phyloP scores from a whole-genome alignment of 2,888 invertebrate species.

The Clostera curtula region DNA sequence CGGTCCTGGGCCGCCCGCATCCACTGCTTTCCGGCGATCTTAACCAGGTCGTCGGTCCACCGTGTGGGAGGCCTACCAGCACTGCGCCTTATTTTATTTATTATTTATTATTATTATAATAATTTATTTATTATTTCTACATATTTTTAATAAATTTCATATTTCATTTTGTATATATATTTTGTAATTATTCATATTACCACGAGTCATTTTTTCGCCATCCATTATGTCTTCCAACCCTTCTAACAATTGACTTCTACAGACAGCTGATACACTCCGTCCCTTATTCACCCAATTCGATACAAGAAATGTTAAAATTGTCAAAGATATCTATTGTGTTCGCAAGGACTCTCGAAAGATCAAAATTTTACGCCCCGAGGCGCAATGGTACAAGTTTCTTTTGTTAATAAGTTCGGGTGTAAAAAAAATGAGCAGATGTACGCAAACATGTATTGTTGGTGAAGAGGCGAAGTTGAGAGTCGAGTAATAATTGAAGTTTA shows the following conservation, averaged over 20 bases:
- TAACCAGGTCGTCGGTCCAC: too few relatives aligned
- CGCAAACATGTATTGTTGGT: slow-evolving; percentile 41
- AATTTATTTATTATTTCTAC: too few relatives aligned
- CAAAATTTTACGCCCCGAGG: slow-evolving; percentile 58
- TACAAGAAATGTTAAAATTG: slow-evolving; percentile 19
- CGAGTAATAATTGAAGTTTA: slow-evolving; percentile 56
- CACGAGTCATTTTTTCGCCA: too few relatives aligned
- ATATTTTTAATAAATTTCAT: too few relatives aligned
- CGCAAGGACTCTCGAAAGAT: slow-evolving; percentile 23
- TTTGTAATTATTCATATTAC: too few relatives aligned
- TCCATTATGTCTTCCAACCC: not conserved
- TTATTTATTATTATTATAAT: too few relatives aligned
- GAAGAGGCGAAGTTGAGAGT: slow-evolving; percentile 45
- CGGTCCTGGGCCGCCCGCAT: too few relatives aligned
- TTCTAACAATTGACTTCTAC: slow-evolving; percentile 3
- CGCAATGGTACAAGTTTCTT: slow-evolving; percentile 23
- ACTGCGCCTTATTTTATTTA: too few relatives aligned
- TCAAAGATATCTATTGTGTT: slow-evolving; percentile 13
- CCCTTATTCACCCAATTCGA: slow-evolving; percentile 3
- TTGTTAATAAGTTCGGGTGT: slow-evolving; percentile 27
- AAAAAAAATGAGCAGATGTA: slow-evolving; percentile 49
- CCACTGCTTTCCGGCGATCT: too few relatives aligned
- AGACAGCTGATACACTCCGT: not conserved
- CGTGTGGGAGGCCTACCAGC: too few relatives aligned
- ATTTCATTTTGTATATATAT: too few relatives aligned